Percentiles rank a stretch among this genome's conserved stretches.
Evolutionary conservation across 1,140 invertebrate species (phyloP).

Genomic region (Magallana gigas): DNA sequence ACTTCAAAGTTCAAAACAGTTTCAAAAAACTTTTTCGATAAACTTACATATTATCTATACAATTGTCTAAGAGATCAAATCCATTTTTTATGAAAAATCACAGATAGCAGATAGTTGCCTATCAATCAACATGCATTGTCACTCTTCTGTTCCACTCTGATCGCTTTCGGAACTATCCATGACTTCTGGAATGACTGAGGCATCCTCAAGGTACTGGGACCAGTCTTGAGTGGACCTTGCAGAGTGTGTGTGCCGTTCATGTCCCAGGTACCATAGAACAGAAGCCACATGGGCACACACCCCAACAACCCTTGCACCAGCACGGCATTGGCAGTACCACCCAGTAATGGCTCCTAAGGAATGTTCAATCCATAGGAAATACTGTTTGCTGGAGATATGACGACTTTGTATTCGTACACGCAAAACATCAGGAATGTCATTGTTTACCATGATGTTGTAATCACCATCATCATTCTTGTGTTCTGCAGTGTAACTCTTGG

Average conservation of each 20-base stretch:
- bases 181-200: slow-evolving; percentile 21
- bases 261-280: slow-evolving; percentile 54
- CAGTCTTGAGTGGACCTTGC: slow-evolving; percentile 1
- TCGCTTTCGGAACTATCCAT: slow-evolving; percentile 42
- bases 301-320: slow-evolving; percentile 51
- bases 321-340: slow-evolving; percentile 42
- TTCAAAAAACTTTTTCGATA: too few species aligned
- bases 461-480: slow-evolving; percentile 40
- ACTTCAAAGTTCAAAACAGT: too few species aligned
- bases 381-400: slow-evolving; percentile 43
- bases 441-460: slow-evolving; percentile 26
- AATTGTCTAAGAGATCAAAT: too few species aligned
- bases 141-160: not conserved
- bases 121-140: not conserved
- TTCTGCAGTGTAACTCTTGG: not conserved
- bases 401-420: slow-evolving; percentile 47
- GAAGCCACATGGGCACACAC: slow-evolving; percentile 50
- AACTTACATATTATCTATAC: too few species aligned
- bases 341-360: not conserved
- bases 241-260: not conserved
- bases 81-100: not conserved
- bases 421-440: not conserved
- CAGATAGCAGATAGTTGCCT: not conserved
- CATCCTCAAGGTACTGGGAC: slow-evolving; percentile 51
- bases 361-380: slow-evolving; percentile 47